A percentile compares a stretch with the other conserved stretches of the same genome.
phyloP scores from a whole-genome alignment of 2,888 invertebrate species.

The Pollenia griseotomentosa region DNA sequence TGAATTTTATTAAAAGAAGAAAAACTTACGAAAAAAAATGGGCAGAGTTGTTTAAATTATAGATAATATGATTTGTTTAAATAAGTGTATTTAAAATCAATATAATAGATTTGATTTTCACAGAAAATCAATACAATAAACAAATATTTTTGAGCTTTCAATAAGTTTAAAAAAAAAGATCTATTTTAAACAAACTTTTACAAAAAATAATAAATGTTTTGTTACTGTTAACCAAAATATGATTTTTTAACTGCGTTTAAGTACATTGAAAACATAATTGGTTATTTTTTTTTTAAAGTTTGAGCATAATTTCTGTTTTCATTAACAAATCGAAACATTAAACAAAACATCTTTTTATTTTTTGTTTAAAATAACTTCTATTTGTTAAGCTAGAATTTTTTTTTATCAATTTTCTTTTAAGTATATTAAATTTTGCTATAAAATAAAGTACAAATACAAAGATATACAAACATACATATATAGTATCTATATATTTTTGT shows the following conservation, averaged over 20 bases:
- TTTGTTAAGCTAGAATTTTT: conserved; percentile 57
- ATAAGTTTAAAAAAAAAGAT: conserved; percentile 31
- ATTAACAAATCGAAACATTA: conserved; percentile 21
- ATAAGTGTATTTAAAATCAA: conserved; percentile 61
- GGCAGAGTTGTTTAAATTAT: conserved; percentile 48
- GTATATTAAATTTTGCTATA: conserved; percentile 49
- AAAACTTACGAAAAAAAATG: conserved; percentile 60
- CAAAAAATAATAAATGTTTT: conserved; percentile 37
- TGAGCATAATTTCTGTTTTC: conserved; percentile 43
- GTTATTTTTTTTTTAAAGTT: conserved; percentile 14
- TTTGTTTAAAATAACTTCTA: conserved; percentile 60
- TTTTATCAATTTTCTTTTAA: conserved; percentile 20
- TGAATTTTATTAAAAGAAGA: conserved; percentile 60
- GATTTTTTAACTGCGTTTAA: conserved; percentile 34
- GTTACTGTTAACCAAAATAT: not conserved
- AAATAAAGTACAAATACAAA: conserved; percentile 52
- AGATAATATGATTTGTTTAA: conserved; percentile 50
- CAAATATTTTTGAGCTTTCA: conserved; percentile 68
- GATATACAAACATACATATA: conserved; percentile 15
- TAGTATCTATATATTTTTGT: not conserved
- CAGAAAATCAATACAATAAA: conserved; percentile 76
- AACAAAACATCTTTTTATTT: conserved; percentile 34
- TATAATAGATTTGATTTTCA: conserved; percentile 76
- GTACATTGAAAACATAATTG: conserved; percentile 47
- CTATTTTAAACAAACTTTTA: conserved; percentile 49